Base-by-base conservation (phyloP, 1,140 invertebrate species). In the Habropoda laboriosa region DNA sequence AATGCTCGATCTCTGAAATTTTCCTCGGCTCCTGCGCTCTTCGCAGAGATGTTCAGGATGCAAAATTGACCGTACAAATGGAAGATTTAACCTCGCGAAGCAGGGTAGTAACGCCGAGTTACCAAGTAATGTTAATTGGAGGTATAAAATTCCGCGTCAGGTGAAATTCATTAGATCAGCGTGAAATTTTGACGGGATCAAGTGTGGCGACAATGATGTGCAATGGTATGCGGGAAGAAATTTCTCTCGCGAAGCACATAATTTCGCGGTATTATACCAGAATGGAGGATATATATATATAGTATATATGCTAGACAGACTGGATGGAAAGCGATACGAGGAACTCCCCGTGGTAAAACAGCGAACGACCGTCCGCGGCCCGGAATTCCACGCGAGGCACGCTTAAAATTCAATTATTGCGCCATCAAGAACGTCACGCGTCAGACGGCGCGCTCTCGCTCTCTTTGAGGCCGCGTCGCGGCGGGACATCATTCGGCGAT, bases 341-440 rank as follows among this genome's bases (percentile, higher is more conserved):
- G 8, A 45, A 10, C 27, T 3, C 24, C 4, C n/a, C n/a, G 30
- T 24, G 21, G 32, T 27, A 30, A 75, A 55, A 40, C 53, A 78
- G 51, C 53, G 40, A 58, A 10, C 40, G 12, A 38, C 30, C n/a
- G 30, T n/a, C 24, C 45, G 38, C 18, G 35, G 10, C 18, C 0
- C 32, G n/a, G 30, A 47, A 45, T 51, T 51, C 27, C 42, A 45
- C 24, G 47, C 35, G 73, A 30, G 61, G 55, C 73, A 42, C 38
- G 64, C 30, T 67, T 68, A 58, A 76, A 76, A 76, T 76, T 76
- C 74, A 73, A 79, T 79, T 79, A 79, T 64, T 45, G 21, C 70
- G 40, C 58, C 70, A 73, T 72, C 77, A 74, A 55, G 77, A 73
- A 74, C 47, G 77, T 79, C 68, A 57, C 5, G 38, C 45, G 58